These are phyloP conservation scores for Megaceryle maxima DNA, from an alignment of 2,113 vertebrate genomes.

Conservation along the genomic window DNA sequence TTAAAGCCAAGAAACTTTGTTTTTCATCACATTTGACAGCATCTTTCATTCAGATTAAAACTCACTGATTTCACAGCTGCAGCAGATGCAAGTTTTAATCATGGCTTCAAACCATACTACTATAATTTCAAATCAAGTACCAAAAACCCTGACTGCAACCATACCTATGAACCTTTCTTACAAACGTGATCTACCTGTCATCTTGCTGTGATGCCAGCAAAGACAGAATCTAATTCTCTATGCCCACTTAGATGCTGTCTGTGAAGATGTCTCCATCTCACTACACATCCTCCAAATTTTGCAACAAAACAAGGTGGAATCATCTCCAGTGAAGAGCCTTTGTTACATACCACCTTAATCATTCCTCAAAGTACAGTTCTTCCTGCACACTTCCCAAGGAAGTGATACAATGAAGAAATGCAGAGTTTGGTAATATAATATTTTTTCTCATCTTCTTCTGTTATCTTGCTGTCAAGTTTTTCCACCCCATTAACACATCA, in stretches of 20 bases:
- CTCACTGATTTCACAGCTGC: neutral
- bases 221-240: neutral
- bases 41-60: neutral
- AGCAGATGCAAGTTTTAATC: neutral
- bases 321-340: neutral
- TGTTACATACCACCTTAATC: neutral
- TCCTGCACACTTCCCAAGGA: neutral
- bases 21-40: too few relatives aligned
- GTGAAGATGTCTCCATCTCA: neutral
- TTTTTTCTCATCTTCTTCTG: neutral
- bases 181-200: neutral
- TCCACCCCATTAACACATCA: neutral
- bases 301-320: neutral
- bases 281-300: neutral
- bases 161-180: neutral
- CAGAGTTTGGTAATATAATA: neutral
- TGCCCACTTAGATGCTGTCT: neutral
- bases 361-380: neutral
- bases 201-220: neutral
- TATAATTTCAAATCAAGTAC: neutral
- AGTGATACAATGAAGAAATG: neutral
- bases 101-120: neutral
- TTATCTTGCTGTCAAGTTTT: neutral
- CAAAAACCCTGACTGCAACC: neutral
- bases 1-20: too few relatives aligned